Base-by-base conservation (phyloP, 2,888 invertebrate genomes). In the Leucozona laternaria region DNA sequence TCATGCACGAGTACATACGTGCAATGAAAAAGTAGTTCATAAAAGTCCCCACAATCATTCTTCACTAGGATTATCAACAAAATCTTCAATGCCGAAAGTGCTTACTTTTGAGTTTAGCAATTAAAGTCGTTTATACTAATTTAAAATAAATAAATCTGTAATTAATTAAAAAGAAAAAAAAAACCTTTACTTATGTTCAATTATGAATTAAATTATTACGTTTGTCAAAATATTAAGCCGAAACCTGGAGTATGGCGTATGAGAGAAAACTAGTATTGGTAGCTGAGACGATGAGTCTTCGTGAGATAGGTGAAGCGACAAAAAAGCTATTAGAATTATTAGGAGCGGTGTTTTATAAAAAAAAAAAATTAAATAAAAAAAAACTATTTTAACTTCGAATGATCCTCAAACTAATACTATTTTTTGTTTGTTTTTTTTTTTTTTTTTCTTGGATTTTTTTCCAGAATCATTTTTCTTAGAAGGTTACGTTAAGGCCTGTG, bases 1-100 rank as follows among this genome's bases (percentile, higher is more conserved):
- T 72, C 92, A 91, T 53, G 92, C 91, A 5, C 89, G 93, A 20
- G 86, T 92, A 2, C 93, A 93, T 82, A 92, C 92, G 0, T 84
- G 90, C 0, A 80, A 90, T 4, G 90, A 90, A 4, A 79, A 87
- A 4, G 90, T 93, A 25, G 89, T 92, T 1, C 91, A 91, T 66
- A 88, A 85, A 13, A 91, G 90, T 31, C 86, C 75, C 6, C 93
- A 93, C 70, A 92, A 92, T 88, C 93, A 93, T 88, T 78, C 66
- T n/a, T 86, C 66, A 37, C 88, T 81, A 62, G 84, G 80, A 34
- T 81, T 86, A 25, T 84, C 80, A 70, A 85, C 80, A 70, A 85
- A 79, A 68, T 89, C 87, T 60, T 4, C 79, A 20, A 88, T 89
- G 31, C 11, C 25, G 5, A 64, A 62, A 48, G 45, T 45, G 7